A percentile compares a stretch with the other conserved stretches of the same genome.
Evolutionary conservation across 2,888 invertebrate genomes (phyloP).

Genomic region (Boloria euphrosyne): DNA sequence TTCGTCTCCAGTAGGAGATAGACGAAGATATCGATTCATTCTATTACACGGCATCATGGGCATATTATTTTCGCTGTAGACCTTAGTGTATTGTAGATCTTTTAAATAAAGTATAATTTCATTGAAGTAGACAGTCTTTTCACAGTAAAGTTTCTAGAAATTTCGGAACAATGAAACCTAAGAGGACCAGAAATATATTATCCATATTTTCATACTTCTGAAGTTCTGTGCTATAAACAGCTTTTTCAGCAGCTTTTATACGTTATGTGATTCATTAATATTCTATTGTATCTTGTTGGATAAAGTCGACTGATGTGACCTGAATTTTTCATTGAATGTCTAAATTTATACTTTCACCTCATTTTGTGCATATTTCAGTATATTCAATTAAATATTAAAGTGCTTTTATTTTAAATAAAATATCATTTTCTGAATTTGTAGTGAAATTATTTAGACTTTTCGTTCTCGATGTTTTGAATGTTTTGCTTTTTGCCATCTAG

Average conservation of each 20-base stretch:
- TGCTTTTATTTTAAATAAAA: no score
- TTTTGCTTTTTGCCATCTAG: no score
- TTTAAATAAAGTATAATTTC: slow-evolving; percentile 20
- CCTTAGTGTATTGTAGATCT: neutral
- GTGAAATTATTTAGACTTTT: no score
- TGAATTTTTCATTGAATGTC: slow-evolving; percentile 7
- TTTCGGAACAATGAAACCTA: slow-evolving; percentile 20
- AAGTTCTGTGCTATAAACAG: slow-evolving; percentile 1
- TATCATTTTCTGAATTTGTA: no score
- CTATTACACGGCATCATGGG: no score
- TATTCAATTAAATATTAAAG: no score
- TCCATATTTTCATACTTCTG: slow-evolving; percentile 37
- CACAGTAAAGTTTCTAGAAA: slow-evolving; percentile 38
- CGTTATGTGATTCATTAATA: slow-evolving; percentile 20
- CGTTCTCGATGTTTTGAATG: no score
- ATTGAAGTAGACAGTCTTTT: slow-evolving; percentile 33
- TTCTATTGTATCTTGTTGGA: slow-evolving; percentile 16
- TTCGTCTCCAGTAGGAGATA: no score
- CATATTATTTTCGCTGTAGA: no score
- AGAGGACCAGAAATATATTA: slow-evolving; percentile 14
- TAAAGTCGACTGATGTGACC: slow-evolving; percentile 18
- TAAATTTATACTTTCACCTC: neutral
- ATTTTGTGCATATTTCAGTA: no score
- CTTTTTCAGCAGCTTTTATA: slow-evolving; percentile 18
- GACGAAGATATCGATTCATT: no score